Percentiles rank a stretch among this genome's conserved stretches.
These are phyloP conservation scores for Chloebia gouldiae DNA, from an alignment of 2,113 vertebrate genomes.

Conservation along the genomic window DNA sequence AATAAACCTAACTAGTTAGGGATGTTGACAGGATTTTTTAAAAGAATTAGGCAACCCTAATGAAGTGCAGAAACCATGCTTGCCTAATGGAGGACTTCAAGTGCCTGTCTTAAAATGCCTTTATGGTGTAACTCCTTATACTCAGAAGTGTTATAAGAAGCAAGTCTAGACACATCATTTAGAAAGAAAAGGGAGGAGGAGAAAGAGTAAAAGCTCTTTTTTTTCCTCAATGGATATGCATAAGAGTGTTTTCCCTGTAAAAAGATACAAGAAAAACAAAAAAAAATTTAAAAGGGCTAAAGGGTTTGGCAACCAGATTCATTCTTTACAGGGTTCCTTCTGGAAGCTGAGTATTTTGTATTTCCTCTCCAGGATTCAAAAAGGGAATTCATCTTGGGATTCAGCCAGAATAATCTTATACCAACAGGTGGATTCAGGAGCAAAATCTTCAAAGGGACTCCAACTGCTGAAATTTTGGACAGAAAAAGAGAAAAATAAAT, in stretches of 20 bases:
- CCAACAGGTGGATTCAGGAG: not conserved
- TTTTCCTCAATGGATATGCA: not conserved
- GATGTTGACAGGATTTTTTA: not conserved
- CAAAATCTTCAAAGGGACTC: conserved; percentile 34
- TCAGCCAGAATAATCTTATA: conserved; percentile 14
- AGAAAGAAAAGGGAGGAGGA: not conserved
- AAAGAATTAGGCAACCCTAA: not conserved
- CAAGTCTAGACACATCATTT: not conserved
- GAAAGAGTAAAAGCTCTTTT: not conserved
- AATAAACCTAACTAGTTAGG: not conserved
- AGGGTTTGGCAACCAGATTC: not conserved
- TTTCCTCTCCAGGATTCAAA: not conserved
- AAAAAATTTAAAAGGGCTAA: not conserved
- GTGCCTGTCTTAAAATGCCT: not conserved
- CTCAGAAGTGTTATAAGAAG: not conserved
- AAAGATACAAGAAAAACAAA: not conserved
- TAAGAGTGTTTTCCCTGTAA: not conserved
- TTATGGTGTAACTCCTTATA: not conserved
- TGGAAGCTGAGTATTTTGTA: conserved; percentile 7
- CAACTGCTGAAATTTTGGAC: conserved; percentile 9
- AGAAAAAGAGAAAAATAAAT: not conserved
- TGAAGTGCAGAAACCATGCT: not conserved
- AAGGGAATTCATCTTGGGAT: not conserved
- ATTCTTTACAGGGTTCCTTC: not conserved
- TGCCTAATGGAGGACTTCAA: not conserved